These are phyloP conservation scores for Verasper variegatus DNA, from an alignment of 2,113 vertebrate genomes.

Conservation along the genomic window DNA sequence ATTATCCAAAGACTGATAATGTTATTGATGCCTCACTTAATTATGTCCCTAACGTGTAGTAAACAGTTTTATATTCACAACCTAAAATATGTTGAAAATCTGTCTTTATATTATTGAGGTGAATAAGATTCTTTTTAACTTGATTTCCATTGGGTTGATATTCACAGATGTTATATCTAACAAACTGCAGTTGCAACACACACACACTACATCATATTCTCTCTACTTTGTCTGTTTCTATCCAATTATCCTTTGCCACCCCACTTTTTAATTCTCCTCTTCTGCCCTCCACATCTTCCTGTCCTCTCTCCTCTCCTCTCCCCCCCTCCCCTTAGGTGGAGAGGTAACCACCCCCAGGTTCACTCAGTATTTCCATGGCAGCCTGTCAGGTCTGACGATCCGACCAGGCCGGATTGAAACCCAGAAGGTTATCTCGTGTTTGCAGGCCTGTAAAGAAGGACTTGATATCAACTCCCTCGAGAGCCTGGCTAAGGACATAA, in stretches of 20 bases:
- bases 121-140: background rate
- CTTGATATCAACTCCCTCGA: conserved; percentile 97
- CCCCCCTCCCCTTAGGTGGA: conserved; percentile 82
- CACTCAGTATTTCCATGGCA: conserved; percentile 95
- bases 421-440: conserved; percentile 97
- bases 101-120: too few relatives aligned
- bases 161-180: conserved; percentile 24
- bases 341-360: conserved; percentile 93
- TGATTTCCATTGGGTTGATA: background rate
- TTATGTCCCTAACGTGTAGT: too few relatives aligned
- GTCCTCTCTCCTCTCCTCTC: background rate
- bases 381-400: conserved; percentile 94
- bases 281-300: background rate
- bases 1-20: too few relatives aligned
- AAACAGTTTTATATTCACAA: too few relatives aligned
- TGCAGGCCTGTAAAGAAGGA: conserved; percentile 98
- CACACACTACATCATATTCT: conserved; percentile 24
- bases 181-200: background rate
- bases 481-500: conserved; percentile 93
- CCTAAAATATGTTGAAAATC: too few relatives aligned
- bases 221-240: background rate
- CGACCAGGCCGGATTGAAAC: conserved; percentile 95
- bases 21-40: too few relatives aligned
- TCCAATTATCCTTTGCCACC: background rate
- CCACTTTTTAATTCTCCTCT: too few relatives aligned